A percentile compares a stretch with the other conserved stretches of the same genome.
Conservation (phyloP, 92 coral and sea anemone genomes). For the Siderastrea radians region DNA sequence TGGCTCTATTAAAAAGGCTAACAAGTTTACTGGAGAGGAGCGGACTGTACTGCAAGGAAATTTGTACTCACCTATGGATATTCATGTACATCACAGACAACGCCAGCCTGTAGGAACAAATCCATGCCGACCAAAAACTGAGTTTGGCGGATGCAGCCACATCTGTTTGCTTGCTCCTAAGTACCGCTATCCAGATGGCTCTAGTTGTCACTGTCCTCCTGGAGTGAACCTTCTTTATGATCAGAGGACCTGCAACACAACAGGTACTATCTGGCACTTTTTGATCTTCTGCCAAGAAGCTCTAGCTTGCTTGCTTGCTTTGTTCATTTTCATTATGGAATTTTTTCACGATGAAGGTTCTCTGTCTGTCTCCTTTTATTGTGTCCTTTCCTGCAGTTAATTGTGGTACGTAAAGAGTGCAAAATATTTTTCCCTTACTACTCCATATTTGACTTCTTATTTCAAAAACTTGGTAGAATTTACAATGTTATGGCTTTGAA, state of each 20-base stretch:
- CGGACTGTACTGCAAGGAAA: slow-evolving; percentile 58
- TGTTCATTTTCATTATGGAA: background rate
- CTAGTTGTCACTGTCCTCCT: slow-evolving; percentile 87
- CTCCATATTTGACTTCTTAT: no score
- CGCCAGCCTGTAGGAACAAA: slow-evolving; percentile 82
- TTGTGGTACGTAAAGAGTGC: slow-evolving; percentile 13
- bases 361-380: slow-evolving; percentile 19
- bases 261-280: slow-evolving; percentile 80
- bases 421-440: background rate
- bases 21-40: slow-evolving; percentile 90
- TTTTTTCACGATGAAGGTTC: slow-evolving; percentile 20
- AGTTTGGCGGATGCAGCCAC: slow-evolving; percentile 89
- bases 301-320: background rate
- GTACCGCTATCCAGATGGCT: slow-evolving; percentile 35
- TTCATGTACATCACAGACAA: slow-evolving; percentile 83
- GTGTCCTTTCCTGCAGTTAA: background rate
- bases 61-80: slow-evolving; percentile 81
- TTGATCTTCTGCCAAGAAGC: slow-evolving; percentile 8
- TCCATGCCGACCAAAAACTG: slow-evolving; percentile 53
- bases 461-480: no score
- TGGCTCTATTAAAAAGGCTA: slow-evolving; percentile 81
- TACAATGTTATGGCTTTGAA: no score
- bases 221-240: slow-evolving; percentile 76
- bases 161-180: slow-evolving; percentile 90
- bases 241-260: slow-evolving; percentile 87